phyloP scores from a whole-genome alignment of 2,797 vertebrate genomes.

The Paguma larvata region DNA sequence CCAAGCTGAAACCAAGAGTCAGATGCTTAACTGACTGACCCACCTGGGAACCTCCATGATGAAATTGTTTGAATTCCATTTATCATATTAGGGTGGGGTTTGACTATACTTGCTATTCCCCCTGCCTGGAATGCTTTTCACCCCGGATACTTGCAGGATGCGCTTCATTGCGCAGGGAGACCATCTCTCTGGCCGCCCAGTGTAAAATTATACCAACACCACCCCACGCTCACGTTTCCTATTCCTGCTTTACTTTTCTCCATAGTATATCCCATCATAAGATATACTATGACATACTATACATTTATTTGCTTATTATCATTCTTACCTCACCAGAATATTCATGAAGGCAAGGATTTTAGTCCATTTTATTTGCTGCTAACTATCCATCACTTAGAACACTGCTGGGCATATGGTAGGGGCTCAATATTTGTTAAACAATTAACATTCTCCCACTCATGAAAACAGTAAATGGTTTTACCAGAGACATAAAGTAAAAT shows the following conservation, averaged over 20 bases:
- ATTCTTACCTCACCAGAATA: background rate
- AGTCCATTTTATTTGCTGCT: conserved; percentile 61
- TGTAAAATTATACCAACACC: background rate
- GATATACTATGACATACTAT: background rate
- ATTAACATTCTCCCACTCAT: conserved; percentile 44
- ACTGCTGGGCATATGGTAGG: background rate
- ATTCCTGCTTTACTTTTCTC: conserved; percentile 22
- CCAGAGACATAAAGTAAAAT: background rate
- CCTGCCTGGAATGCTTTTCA: background rate
- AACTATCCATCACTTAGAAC: conserved; percentile 1
- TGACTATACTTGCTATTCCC: background rate
- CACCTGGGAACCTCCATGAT: background rate
- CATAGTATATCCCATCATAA: background rate
- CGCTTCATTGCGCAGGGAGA: background rate
- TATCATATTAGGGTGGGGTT: background rate
- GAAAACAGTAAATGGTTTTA: conserved; percentile 24
- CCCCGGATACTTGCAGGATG: background rate
- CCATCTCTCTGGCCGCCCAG: background rate
- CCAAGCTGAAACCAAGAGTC: no score
- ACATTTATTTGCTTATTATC: conserved; percentile 7
- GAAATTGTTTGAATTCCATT: background rate
- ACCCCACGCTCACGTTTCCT: background rate
- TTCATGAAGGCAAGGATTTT: conserved; percentile 38
- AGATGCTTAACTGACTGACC: no score
- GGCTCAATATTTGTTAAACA: conserved; percentile 37